phyloP scores from a whole-genome alignment of 2,113 vertebrate genomes.

The Puntigrus tetrazona region DNA sequence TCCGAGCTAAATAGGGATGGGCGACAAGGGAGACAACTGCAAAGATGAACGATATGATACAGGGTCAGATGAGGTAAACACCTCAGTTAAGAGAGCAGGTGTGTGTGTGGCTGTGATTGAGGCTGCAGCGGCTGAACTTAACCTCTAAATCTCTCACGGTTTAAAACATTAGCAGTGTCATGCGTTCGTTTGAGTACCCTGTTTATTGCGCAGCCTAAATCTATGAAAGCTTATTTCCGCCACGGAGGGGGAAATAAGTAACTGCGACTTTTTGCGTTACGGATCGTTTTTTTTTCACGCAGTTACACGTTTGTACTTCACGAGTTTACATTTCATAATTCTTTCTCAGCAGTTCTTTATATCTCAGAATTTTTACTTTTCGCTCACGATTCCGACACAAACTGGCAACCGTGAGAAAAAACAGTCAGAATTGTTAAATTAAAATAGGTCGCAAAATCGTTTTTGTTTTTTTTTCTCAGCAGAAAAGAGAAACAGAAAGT shows the following conservation, averaged over 20 bases:
- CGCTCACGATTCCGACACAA: neutral
- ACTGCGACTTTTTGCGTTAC: no score
- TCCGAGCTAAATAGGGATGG: conserved; percentile 3
- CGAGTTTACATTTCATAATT: no score
- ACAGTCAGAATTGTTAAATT: no score
- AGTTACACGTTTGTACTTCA: no score
- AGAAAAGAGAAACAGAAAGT: neutral
- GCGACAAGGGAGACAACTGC: neutral
- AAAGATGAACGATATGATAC: conserved; percentile 12
- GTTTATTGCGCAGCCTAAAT: neutral
- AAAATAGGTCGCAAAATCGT: no score
- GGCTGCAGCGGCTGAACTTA: neutral
- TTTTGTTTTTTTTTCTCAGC: no score
- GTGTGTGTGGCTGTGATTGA: neutral
- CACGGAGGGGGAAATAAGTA: no score
- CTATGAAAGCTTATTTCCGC: neutral
- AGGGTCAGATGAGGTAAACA: conserved; percentile 22
- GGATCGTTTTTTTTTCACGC: no score
- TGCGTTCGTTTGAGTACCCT: neutral
- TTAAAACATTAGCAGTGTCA: conserved; percentile 1
- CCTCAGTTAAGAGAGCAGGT: neutral
- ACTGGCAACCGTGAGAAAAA: neutral
- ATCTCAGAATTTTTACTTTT: neutral
- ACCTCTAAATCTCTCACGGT: conserved; percentile 1
- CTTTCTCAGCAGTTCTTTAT: neutral